Base-by-base conservation (phyloP, 2,113 vertebrate genomes). In the Verasper variegatus region DNA sequence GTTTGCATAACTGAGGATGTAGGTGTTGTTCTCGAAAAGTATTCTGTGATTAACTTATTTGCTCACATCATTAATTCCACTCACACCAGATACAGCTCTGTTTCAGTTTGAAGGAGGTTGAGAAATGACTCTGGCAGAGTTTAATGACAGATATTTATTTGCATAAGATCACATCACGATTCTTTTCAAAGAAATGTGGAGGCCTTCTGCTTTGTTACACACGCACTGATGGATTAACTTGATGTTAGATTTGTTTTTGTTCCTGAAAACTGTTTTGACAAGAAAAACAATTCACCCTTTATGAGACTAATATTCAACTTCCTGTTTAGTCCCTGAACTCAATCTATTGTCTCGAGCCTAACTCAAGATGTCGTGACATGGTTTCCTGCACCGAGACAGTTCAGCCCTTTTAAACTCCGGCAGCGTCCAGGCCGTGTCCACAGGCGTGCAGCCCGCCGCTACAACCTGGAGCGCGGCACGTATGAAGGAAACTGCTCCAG, bases 401-500 rank as follows among this genome's bases (percentile, higher is more conserved):
- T 76, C 78, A 71, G 67, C 67, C 69, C 66, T 69, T 75, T 87
- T 63, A 79, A 82, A 84, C 68, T 63, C 12, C 54, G 80, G 77
- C 68, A 82, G 81, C 21, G 63, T 71, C 40, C 78, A 8, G 87
- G 80, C 68, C 45, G 57, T 20, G 60, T 88, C 84, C 80, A 65
- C 64, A 68, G 65, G 68, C 81, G 66, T 15, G 75, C 57, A 7
- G 72, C 60, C 52, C 56, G 37, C 74, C 55, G 8, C 82, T 78
- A 85, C 68, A 83, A 90, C 90, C 93, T 94, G 92, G 88, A 90
- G 86, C 59, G 82, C 76, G 70, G 92, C 94, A 95, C 93, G 89
- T 94, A 94, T 93, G 89, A 86, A 93, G 93, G 92, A 94, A 95
- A 93, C 87, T 4, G 80, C 74, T 91, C 86, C 79, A 85, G 89